Evolutionary conservation across 2,797 vertebrate genomes (phyloP).

Genomic region (Potorous gilbertii): DNA sequence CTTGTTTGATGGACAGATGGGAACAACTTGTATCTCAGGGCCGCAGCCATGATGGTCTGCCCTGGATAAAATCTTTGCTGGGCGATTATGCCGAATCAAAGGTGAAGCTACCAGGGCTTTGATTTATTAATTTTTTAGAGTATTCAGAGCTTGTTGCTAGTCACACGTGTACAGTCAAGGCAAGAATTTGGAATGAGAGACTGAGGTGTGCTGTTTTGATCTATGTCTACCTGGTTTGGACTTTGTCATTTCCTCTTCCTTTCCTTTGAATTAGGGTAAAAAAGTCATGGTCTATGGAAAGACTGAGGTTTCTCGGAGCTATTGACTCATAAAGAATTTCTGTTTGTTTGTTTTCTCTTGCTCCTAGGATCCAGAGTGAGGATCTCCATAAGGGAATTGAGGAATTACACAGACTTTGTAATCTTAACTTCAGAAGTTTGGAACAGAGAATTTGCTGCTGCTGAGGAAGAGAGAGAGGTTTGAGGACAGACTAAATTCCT

Average conservation of each 20-base stretch:
- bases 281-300: not conserved
- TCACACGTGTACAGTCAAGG: not conserved
- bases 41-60: not conserved
- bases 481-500: not conserved
- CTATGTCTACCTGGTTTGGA: not conserved
- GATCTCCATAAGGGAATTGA: not conserved
- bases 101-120: not conserved
- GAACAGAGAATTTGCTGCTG: not conserved
- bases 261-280: not conserved
- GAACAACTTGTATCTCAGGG: not conserved
- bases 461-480: not conserved
- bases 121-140: not conserved
- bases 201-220: not conserved
- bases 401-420: not conserved
- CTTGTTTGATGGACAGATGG: not conserved
- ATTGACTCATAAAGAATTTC: not conserved
- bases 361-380: not conserved
- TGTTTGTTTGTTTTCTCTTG: not conserved
- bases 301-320: not conserved
- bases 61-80: not conserved
- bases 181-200: not conserved
- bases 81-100: not conserved
- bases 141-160: not conserved
- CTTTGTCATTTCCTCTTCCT: not conserved
- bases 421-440: not conserved